phyloP scores from a whole-genome alignment of 92 coral and sea anemone genomes.

The Scolanthus callimorphus region DNA sequence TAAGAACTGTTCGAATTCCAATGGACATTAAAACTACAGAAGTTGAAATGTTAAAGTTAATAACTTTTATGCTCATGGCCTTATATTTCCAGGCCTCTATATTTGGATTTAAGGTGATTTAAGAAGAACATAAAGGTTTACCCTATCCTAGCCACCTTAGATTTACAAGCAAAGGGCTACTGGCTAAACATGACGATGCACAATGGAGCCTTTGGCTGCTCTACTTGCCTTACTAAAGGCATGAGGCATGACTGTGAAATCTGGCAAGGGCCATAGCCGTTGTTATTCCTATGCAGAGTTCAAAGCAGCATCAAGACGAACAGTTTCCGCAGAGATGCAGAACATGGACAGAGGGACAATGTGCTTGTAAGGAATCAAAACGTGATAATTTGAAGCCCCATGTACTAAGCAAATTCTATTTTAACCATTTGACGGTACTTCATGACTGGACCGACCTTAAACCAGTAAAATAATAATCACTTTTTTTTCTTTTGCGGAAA shows the following conservation, averaged over 20 bases:
- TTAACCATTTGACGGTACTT: too few species aligned
- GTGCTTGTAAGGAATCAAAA: too few species aligned
- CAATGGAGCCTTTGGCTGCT: conserved; percentile 1
- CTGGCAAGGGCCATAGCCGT: background rate
- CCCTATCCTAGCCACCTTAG: background rate
- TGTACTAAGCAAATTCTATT: too few species aligned
- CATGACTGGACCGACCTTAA: too few species aligned
- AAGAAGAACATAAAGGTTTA: background rate
- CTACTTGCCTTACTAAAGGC: background rate
- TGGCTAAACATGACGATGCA: conserved; percentile 2
- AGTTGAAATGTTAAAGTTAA: background rate
- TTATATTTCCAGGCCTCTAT: background rate
- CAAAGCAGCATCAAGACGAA: background rate
- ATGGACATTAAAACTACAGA: too few species aligned
- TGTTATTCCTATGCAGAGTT: background rate
- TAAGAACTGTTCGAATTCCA: too few species aligned
- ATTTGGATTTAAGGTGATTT: background rate
- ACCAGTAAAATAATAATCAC: too few species aligned
- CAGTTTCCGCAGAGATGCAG: background rate
- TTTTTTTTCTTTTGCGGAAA: too few species aligned
- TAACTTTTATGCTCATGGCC: background rate
- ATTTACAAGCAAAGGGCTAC: conserved; percentile 7
- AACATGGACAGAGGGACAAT: background rate
- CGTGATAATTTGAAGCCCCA: too few species aligned
- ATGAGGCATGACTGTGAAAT: background rate